phyloP scores from a whole-genome alignment of 2,113 vertebrate species.

The Azemiops feae region DNA sequence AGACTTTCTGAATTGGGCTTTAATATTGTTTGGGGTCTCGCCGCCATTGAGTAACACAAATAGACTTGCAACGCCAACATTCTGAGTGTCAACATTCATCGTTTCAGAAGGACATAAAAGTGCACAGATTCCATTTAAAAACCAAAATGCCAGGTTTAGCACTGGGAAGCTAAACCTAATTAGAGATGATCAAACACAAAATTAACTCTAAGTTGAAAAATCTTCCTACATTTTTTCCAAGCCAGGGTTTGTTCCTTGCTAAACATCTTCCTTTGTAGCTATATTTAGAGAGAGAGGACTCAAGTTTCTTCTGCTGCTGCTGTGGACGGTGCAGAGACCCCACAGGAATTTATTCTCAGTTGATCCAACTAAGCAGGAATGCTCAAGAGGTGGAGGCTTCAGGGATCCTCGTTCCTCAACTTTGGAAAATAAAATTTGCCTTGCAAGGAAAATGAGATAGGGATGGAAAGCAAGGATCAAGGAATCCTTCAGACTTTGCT shows the following conservation, averaged over 20 bases:
- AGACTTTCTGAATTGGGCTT: not conserved
- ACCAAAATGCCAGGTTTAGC: not conserved
- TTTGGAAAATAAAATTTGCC: slow-evolving; percentile 42
- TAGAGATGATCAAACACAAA: not conserved
- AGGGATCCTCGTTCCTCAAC: slow-evolving; percentile 39
- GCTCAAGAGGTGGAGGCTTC: not conserved
- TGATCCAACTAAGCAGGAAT: slow-evolving; percentile 38
- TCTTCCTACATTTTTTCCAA: not conserved
- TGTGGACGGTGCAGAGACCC: slow-evolving; percentile 16
- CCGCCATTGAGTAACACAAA: not conserved
- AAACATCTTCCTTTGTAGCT: slow-evolving; percentile 48
- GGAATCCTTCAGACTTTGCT: not conserved
- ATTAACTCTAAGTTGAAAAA: not conserved
- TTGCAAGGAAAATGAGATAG: slow-evolving; percentile 37
- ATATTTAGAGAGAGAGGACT: slow-evolving; percentile 52
- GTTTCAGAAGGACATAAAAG: not conserved
- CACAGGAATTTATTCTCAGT: slow-evolving; percentile 40
- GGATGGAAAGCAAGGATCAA: slow-evolving; percentile 39
- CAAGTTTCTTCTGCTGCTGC: slow-evolving; percentile 53
- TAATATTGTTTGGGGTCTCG: not conserved
- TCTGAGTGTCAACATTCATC: too few species aligned
- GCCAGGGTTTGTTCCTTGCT: slow-evolving; percentile 15
- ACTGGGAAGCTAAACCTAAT: not conserved
- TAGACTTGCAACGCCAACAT: not conserved
- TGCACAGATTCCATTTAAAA: not conserved